phyloP scores from a whole-genome alignment of 2,797 vertebrate species.

The Paratrypauchen microcephalus region DNA sequence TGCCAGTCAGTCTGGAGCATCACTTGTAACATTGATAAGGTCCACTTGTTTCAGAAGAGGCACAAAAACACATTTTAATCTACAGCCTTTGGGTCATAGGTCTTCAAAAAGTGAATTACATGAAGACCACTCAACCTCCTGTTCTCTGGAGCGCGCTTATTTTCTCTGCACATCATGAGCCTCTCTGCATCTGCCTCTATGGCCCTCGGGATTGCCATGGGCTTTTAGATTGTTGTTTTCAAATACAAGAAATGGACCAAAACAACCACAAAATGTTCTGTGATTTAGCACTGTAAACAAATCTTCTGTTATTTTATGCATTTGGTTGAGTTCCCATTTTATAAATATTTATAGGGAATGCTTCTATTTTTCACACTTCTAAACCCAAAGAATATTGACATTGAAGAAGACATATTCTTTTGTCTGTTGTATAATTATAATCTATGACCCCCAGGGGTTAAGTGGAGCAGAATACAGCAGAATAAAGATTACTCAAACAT shows the following conservation, averaged over 20 bases:
- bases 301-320: not conserved
- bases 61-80: slow-evolving; percentile 7
- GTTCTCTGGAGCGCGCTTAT: not conserved
- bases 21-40: slow-evolving; percentile 3
- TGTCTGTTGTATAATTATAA: too few species aligned
- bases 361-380: not conserved
- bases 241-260: not conserved
- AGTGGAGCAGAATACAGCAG: too few species aligned
- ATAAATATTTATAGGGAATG: not conserved
- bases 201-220: not conserved
- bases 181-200: not conserved
- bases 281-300: not conserved
- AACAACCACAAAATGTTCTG: not conserved
- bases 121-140: not conserved
- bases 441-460: too few species aligned
- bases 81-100: not conserved
- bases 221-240: not conserved
- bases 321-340: not conserved
- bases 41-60: slow-evolving; percentile 3
- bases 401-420: not conserved
- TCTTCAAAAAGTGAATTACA: not conserved
- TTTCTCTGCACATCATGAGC: not conserved
- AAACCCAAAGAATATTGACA: not conserved
- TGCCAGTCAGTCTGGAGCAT: not conserved
- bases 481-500: too few species aligned